Evolutionary conservation across 2,113 vertebrate species (phyloP).

Genomic region (Okapia johnstoni): DNA sequence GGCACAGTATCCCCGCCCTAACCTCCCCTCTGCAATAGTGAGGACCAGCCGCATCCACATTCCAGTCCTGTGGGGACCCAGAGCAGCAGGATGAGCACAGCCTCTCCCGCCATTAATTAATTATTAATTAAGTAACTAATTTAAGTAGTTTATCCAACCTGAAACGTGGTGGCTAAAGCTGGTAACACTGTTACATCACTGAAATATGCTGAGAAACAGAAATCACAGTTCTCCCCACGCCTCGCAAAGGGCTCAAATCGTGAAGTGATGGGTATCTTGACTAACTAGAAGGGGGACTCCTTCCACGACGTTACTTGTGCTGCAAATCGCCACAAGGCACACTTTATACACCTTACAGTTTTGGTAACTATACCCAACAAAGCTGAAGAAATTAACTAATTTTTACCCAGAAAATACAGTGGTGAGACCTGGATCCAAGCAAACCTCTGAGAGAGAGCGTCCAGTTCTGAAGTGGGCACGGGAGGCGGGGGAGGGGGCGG

Average conservation of each 20-base stretch:
- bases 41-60: neutral
- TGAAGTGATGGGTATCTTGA: neutral
- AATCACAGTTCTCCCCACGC: neutral
- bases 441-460: neutral
- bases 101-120: neutral
- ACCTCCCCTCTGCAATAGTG: neutral
- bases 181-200: accelerated
- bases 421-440: neutral
- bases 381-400: neutral
- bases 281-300: neutral
- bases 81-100: accelerated
- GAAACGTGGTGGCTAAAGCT: neutral
- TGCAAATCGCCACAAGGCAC: neutral
- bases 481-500: accelerated
- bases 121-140: neutral
- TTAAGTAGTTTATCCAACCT: neutral
- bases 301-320: neutral
- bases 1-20: neutral
- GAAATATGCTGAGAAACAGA: neutral
- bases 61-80: neutral
- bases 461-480: neutral
- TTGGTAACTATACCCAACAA: neutral
- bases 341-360: neutral
- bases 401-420: neutral
- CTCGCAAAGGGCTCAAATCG: accelerated